Evolutionary conservation across 2,113 vertebrate species (phyloP).

Genomic region (Todiramphus chloris): DNA sequence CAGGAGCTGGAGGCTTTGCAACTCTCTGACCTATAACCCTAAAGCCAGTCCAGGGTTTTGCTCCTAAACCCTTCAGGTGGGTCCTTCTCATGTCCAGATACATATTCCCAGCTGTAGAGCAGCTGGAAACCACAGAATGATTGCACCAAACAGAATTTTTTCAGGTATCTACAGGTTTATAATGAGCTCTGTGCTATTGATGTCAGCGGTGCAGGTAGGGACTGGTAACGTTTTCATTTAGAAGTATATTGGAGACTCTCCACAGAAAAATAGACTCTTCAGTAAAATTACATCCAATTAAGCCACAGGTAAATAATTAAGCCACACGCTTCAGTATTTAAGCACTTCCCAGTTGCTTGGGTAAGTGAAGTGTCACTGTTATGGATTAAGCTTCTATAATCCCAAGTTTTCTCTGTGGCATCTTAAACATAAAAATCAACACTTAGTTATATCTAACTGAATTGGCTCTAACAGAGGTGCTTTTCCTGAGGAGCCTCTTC

Average conservation of each 20-base stretch:
- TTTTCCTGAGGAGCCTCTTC: not conserved
- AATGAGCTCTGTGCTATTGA: not conserved
- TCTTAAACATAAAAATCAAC: constrained; percentile 35
- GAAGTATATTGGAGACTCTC: constrained; percentile 30
- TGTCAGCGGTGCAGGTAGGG: not conserved
- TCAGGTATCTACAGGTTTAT: not conserved
- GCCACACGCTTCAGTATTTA: constrained; percentile 34
- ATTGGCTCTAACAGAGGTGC: not conserved
- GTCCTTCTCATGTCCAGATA: accelerated
- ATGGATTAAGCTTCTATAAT: not conserved
- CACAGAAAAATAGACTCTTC: constrained; percentile 51
- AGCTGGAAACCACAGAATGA: not conserved
- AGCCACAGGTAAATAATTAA: constrained; percentile 64
- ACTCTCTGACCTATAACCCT: too few species aligned
- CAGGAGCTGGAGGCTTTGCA: too few species aligned
- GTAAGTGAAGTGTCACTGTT: constrained; percentile 36
- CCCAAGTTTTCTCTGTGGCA: constrained; percentile 8
- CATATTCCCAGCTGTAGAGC: not conserved
- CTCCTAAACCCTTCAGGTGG: not conserved
- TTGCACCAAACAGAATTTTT: not conserved
- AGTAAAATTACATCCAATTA: constrained; percentile 51
- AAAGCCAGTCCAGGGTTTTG: too few species aligned
- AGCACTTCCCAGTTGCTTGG: constrained; percentile 22
- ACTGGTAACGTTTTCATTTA: constrained; percentile 2
- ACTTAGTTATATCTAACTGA: not conserved